Conservation (phyloP, 1,140 invertebrate species). For the Coboldia fuscipes region DNA sequence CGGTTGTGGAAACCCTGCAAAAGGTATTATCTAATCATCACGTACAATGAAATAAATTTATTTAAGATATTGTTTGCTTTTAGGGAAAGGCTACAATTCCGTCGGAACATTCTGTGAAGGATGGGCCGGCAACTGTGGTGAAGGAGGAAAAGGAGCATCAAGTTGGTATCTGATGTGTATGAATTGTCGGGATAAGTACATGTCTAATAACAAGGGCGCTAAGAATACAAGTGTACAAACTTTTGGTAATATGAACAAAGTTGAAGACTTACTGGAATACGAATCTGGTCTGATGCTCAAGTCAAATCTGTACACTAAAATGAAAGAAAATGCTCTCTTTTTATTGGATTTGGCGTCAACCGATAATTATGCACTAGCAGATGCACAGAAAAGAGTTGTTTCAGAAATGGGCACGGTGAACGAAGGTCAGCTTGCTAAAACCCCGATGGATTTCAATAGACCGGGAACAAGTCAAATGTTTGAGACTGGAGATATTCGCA, state of each 20-base stretch:
- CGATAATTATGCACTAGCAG: slow-evolving; percentile 40
- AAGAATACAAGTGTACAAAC: slow-evolving; percentile 13
- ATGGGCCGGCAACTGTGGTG: slow-evolving; percentile 75
- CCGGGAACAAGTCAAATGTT: slow-evolving; percentile 20
- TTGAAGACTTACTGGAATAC: slow-evolving; percentile 15
- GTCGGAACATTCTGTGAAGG: slow-evolving; percentile 66
- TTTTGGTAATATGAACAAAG: slow-evolving; percentile 7
- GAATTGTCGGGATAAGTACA: slow-evolving; percentile 62
- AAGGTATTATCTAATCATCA: slow-evolving; percentile 5
- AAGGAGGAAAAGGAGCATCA: slow-evolving; percentile 55
- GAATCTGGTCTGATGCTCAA: slow-evolving; percentile 17
- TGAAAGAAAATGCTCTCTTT: slow-evolving; percentile 90
- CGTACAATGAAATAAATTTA: background rate
- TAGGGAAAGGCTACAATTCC: slow-evolving; percentile 72
- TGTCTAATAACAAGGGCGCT: slow-evolving; percentile 29
- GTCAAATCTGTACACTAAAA: slow-evolving; percentile 23
- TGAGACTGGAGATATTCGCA: slow-evolving; percentile 7
- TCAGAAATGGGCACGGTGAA: slow-evolving; percentile 35
- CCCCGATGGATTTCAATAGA: slow-evolving; percentile 11
- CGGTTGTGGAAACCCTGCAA: slow-evolving; percentile 71
- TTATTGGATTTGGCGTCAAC: slow-evolving; percentile 49
- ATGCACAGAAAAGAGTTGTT: slow-evolving; percentile 23
- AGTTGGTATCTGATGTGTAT: slow-evolving; percentile 88
- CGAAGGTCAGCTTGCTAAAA: slow-evolving; percentile 25
- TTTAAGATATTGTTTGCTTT: background rate